Percentiles rank a stretch among this genome's conserved stretches.
Evolutionary conservation across 2,888 invertebrate species (phyloP).

Genomic region (Pyralis farinalis): DNA sequence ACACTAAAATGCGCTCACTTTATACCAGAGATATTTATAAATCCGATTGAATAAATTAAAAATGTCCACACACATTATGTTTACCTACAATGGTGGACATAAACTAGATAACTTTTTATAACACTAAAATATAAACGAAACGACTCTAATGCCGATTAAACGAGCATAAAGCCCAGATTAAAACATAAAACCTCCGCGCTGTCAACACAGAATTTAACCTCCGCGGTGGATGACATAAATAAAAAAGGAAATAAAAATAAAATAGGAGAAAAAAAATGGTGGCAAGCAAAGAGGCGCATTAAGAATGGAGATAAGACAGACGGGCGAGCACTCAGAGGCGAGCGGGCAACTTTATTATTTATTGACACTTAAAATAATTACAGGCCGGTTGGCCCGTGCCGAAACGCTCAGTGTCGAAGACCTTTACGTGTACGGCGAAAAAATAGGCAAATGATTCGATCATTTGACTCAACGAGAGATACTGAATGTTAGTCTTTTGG

Average conservation of each 20-base stretch:
- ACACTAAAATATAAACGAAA: conserved; percentile 36
- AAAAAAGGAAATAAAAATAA: conserved; percentile 56
- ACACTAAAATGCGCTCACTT: conserved; percentile 15
- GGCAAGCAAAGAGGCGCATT: conserved; percentile 77
- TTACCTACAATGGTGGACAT: conserved; percentile 44
- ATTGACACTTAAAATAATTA: conserved; percentile 81
- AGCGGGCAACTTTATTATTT: conserved; percentile 76
- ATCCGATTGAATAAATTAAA: conserved; percentile 35
- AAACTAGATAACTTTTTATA: conserved; percentile 51
- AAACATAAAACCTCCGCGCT: conserved; percentile 75
- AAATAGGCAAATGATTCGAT: conserved; percentile 4
- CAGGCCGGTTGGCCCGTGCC: conserved; percentile 74
- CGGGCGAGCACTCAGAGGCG: conserved; percentile 76
- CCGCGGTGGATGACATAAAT: conserved; percentile 61
- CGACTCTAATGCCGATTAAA: conserved; percentile 56
- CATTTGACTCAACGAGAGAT: too few relatives aligned
- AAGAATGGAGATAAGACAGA: conserved; percentile 79
- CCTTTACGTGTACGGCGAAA: conserved; percentile 22
- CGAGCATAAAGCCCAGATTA: conserved; percentile 69
- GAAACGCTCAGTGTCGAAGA: conserved; percentile 47
- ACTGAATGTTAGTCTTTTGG: too few relatives aligned
- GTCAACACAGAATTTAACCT: conserved; percentile 77
- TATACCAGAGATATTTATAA: conserved; percentile 17
- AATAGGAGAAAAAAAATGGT: conserved; percentile 54
- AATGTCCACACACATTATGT: conserved; percentile 30